Evolutionary conservation across 2,113 vertebrate species (phyloP).

Genomic region (Archocentrus centrarchus): DNA sequence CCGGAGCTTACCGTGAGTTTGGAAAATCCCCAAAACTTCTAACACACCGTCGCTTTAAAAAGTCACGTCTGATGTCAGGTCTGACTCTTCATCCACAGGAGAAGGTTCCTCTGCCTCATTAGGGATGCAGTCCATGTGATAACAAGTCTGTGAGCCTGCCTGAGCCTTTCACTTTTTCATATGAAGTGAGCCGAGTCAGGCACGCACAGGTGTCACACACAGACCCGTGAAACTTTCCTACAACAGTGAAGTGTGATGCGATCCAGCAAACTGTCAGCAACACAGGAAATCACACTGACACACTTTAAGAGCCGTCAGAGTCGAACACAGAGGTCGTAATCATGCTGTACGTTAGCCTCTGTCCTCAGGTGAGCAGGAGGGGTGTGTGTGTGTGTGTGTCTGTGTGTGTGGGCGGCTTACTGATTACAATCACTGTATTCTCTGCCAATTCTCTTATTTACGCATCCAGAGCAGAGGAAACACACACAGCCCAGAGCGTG

Average conservation of each 20-base stretch:
- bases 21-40: not conserved
- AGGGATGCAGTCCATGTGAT: no score
- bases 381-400: no score
- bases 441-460: constrained; percentile 34
- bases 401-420: no score
- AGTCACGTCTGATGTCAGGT: no score
- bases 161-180: not conserved
- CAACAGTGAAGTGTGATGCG: not conserved
- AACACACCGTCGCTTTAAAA: not conserved
- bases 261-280: not conserved
- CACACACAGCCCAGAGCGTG: no score
- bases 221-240: not conserved
- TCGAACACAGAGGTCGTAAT: not conserved
- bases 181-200: not conserved
- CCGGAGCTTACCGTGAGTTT: not conserved
- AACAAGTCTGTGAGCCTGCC: no score
- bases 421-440: constrained; percentile 18
- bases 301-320: not conserved
- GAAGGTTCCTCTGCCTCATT: no score
- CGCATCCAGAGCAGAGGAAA: not conserved
- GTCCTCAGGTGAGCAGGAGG: not conserved
- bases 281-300: not conserved
- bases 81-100: no score
- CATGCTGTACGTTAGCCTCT: not conserved
- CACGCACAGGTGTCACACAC: not conserved